phyloP scores from a whole-genome alignment of 2,888 invertebrate species.

The Cheilosia grossa region DNA sequence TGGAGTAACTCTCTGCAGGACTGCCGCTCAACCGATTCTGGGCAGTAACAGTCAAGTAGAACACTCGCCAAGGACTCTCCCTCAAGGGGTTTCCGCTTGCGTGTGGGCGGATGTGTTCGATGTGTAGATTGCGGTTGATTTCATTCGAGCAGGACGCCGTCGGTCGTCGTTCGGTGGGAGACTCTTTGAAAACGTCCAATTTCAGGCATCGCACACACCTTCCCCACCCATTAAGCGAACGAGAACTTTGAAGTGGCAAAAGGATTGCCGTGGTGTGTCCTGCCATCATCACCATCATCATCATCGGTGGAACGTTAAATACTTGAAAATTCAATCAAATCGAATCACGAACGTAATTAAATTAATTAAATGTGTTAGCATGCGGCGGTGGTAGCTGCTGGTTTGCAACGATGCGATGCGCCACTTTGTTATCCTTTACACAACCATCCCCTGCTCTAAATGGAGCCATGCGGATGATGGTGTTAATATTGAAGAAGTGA shows the following conservation, averaged over 20 bases:
- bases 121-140: slow-evolving; percentile 66
- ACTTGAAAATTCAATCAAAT: slow-evolving; percentile 75
- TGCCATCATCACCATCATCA: slow-evolving; percentile 40
- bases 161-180: neutral
- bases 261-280: slow-evolving; percentile 45
- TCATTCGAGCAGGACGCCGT: slow-evolving; percentile 30
- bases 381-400: slow-evolving; percentile 29
- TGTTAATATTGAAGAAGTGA: slow-evolving; percentile 44
- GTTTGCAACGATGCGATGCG: slow-evolving; percentile 46
- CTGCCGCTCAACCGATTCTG: slow-evolving; percentile 22
- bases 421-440: slow-evolving; percentile 62
- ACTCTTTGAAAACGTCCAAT: slow-evolving; percentile 60
- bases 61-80: slow-evolving; percentile 30
- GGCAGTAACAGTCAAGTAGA: slow-evolving; percentile 61
- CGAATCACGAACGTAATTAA: slow-evolving; percentile 74
- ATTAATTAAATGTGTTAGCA: slow-evolving; percentile 73
- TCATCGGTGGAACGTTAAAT: slow-evolving; percentile 56
- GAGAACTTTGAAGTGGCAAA: slow-evolving; percentile 52
- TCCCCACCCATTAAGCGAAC: slow-evolving; percentile 39
- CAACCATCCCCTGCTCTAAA: neutral
- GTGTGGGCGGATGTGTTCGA: slow-evolving; percentile 48
- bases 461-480: slow-evolving; percentile 9
- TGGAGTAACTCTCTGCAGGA: slow-evolving; percentile 10
- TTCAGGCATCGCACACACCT: slow-evolving; percentile 27
- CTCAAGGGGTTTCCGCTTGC: slow-evolving; percentile 25